phyloP scores from a whole-genome alignment of 2,797 vertebrate species.

The Pseudochaenichthys georgianus region DNA sequence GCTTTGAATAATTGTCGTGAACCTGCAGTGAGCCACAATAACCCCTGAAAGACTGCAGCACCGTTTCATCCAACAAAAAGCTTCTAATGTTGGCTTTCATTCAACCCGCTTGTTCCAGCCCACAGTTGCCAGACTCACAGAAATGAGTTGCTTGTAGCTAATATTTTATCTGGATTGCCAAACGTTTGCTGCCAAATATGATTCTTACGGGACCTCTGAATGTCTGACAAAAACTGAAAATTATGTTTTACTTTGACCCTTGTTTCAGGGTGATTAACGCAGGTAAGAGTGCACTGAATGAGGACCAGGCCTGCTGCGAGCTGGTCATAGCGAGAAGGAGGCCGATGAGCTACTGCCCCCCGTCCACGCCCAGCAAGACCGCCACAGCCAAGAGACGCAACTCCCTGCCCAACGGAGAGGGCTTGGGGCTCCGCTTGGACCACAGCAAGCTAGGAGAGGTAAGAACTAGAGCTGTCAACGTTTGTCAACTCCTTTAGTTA shows the following conservation, averaged over 20 bases:
- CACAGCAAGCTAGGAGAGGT: slow-evolving; percentile 68
- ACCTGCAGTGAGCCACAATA: slow-evolving; percentile 45
- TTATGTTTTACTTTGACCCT: neutral
- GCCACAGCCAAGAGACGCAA: slow-evolving; percentile 90
- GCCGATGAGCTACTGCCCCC: slow-evolving; percentile 84
- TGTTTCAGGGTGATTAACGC: slow-evolving; percentile 94
- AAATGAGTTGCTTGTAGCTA: slow-evolving; percentile 19
- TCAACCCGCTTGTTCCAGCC: slow-evolving; percentile 13
- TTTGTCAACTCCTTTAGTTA: too few relatives aligned
- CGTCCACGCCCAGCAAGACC: slow-evolving; percentile 90
- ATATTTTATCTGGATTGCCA: neutral
- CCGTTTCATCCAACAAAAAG: slow-evolving; percentile 34
- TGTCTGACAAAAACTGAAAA: neutral
- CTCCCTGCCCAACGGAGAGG: slow-evolving; percentile 94
- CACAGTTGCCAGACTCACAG: slow-evolving; percentile 34
- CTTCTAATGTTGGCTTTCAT: slow-evolving; percentile 35
- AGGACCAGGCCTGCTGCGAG: slow-evolving; percentile 97
- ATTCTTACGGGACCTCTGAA: slow-evolving; percentile 1
- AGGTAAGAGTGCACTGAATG: slow-evolving; percentile 95
- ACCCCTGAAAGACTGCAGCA: slow-evolving; percentile 19
- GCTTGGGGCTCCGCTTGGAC: slow-evolving; percentile 80
- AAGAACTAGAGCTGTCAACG: neutral
- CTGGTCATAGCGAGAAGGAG: slow-evolving; percentile 90
- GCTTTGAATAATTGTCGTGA: slow-evolving; percentile 49
- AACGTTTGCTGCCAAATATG: neutral